Evolutionary conservation across 1,140 invertebrate genomes (phyloP).

Genomic region (Macrocentrus cingulum): DNA sequence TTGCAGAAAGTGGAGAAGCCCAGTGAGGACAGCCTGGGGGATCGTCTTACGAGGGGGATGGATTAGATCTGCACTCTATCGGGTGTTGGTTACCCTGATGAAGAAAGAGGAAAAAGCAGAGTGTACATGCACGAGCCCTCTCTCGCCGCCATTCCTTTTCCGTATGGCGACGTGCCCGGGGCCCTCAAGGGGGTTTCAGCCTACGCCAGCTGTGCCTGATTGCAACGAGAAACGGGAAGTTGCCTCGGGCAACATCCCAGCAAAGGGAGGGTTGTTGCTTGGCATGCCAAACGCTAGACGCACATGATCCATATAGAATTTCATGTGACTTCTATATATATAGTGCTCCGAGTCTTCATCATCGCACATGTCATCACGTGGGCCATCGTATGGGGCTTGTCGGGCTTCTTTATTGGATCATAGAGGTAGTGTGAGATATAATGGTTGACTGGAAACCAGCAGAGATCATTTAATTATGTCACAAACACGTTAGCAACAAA

Average conservation of each 20-base stretch:
- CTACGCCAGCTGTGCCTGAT: slow-evolving; percentile 26
- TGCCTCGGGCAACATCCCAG: slow-evolving; percentile 7
- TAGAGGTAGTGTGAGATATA: neutral
- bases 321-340: slow-evolving; percentile 3
- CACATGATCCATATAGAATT: slow-evolving; percentile 14
- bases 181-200: slow-evolving; percentile 19
- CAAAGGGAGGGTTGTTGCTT: slow-evolving; percentile 11
- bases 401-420: slow-evolving; percentile 9
- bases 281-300: slow-evolving; percentile 5
- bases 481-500: neutral
- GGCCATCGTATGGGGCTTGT: neutral
- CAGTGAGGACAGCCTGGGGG: slow-evolving; percentile 26
- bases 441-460: neutral
- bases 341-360: neutral
- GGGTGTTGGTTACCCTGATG: slow-evolving; percentile 28
- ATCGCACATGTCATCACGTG: neutral
- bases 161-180: slow-evolving; percentile 24
- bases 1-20: slow-evolving; percentile 26
- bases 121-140: neutral
- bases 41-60: slow-evolving; percentile 31
- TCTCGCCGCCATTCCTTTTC: slow-evolving; percentile 19
- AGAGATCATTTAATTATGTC: neutral
- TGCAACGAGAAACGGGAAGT: slow-evolving; percentile 22
- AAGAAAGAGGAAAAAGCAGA: slow-evolving; percentile 2
- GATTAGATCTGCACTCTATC: slow-evolving; percentile 22